These are phyloP conservation scores for Syrphus vitripennis DNA, from an alignment of 2,888 invertebrate species.

Conservation along the genomic window DNA sequence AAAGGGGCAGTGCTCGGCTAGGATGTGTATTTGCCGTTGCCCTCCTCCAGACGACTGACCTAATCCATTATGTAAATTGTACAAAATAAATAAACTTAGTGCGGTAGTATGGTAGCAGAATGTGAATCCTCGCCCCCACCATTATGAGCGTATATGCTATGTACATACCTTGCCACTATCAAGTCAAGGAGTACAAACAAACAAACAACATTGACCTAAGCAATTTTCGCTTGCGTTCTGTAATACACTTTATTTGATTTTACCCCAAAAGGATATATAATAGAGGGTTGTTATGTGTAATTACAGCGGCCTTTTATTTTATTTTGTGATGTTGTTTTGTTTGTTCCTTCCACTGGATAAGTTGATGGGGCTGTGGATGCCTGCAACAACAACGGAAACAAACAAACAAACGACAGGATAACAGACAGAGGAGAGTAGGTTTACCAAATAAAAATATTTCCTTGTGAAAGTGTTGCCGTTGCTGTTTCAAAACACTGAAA, in stretches of 20 bases:
- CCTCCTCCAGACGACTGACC: slow-evolving; percentile 63
- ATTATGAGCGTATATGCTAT: background rate
- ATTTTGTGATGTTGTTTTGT: slow-evolving; percentile 40
- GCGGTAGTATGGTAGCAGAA: background rate
- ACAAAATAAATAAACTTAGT: slow-evolving; percentile 51
- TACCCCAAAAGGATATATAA: slow-evolving; percentile 65
- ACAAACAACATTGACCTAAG: slow-evolving; percentile 70
- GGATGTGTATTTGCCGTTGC: slow-evolving; percentile 37
- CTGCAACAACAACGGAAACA: slow-evolving; percentile 60
- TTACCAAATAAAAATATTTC: slow-evolving; percentile 54
- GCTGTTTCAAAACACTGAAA: no score
- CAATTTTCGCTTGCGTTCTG: slow-evolving; percentile 68
- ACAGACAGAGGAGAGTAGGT: slow-evolving; percentile 56
- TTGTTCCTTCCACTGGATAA: slow-evolving; percentile 48
- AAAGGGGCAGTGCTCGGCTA: slow-evolving; percentile 5
- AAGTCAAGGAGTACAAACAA: slow-evolving; percentile 47
- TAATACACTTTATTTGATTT: slow-evolving; percentile 69
- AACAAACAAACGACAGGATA: slow-evolving; percentile 62
- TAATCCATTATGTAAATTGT: slow-evolving; percentile 72
- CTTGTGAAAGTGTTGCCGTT: slow-evolving; percentile 13
- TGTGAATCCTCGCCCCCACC: slow-evolving; percentile 15
- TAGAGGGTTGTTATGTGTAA: slow-evolving; percentile 70
- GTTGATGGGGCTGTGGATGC: slow-evolving; percentile 48
- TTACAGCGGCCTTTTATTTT: slow-evolving; percentile 56
- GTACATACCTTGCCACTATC: background rate